These are phyloP conservation scores for Trichonephila clavata DNA, from an alignment of 1,140 invertebrate species.

Conservation along the genomic window DNA sequence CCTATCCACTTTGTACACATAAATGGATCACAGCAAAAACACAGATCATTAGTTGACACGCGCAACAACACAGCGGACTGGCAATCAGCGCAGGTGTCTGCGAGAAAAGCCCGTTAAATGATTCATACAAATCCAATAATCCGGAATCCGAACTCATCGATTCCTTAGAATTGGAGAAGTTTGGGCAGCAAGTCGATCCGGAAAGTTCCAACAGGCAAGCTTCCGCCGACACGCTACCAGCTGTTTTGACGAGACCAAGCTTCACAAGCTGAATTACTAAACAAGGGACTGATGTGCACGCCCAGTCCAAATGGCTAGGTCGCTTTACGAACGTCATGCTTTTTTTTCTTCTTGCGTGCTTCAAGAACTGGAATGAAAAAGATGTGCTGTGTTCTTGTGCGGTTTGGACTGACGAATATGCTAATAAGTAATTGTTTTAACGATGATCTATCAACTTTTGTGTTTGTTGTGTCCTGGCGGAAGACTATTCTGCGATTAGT, in stretches of 20 bases:
- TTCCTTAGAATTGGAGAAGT: not conserved
- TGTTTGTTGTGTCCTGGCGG: too few species aligned
- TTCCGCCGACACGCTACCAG: constrained; percentile 24
- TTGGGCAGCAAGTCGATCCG: constrained; percentile 40
- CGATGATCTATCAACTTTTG: too few species aligned
- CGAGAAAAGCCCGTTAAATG: constrained; percentile 4
- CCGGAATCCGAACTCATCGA: constrained; percentile 58
- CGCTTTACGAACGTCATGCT: not conserved
- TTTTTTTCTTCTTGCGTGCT: too few species aligned
- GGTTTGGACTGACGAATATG: too few species aligned
- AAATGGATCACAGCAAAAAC: not conserved
- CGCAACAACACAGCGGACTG: not conserved
- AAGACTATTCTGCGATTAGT: too few species aligned
- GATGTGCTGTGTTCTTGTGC: too few species aligned
- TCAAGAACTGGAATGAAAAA: too few species aligned
- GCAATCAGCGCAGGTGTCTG: constrained; percentile 63
- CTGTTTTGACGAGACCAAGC: not conserved
- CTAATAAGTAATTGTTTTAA: too few species aligned
- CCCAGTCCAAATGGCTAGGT: not conserved
- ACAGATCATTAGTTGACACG: constrained; percentile 37
- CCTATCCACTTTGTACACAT: too few species aligned
- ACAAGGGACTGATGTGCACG: not conserved
- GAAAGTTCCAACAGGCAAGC: not conserved
- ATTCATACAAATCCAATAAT: constrained; percentile 66
- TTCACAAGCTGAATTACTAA: not conserved